A percentile compares a stretch with the other conserved stretches of the same genome.
These are phyloP conservation scores for Phyllostomus hastatus DNA, from an alignment of 2,113 vertebrate genomes.

Conservation along the genomic window DNA sequence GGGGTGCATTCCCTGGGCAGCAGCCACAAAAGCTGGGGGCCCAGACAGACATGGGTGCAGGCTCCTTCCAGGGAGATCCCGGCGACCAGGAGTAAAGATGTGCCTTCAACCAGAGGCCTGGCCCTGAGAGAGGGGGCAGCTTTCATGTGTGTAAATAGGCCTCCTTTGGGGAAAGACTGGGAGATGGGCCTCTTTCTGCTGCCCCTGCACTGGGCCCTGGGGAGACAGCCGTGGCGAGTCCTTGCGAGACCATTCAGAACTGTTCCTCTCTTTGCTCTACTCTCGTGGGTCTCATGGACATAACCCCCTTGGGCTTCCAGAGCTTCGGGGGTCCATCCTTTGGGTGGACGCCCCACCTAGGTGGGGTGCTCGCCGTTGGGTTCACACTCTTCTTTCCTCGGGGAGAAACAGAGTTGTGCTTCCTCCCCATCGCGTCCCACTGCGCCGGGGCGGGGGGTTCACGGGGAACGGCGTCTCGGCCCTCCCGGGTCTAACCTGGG, in stretches of 20 bases:
- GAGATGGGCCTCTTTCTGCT: background rate
- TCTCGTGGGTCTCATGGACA: background rate
- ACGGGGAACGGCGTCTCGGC: background rate
- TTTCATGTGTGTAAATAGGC: background rate
- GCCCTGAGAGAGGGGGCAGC: background rate
- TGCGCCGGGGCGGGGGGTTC: background rate
- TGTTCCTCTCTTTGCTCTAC: background rate
- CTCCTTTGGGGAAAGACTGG: too few species aligned
- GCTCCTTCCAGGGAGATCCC: background rate
- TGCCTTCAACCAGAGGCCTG: background rate
- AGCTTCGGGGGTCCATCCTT: background rate
- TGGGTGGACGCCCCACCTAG: too few species aligned
- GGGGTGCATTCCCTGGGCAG: background rate
- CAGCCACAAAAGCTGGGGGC: background rate
- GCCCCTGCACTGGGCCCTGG: background rate
- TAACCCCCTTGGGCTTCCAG: background rate
- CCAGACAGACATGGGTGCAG: background rate
- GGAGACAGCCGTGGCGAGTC: background rate
- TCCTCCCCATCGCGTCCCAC: background rate
- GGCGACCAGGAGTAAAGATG: background rate
- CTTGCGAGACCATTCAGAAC: background rate
- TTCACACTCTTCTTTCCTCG: background rate
- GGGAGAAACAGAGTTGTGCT: background rate
- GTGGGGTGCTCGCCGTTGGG: background rate
- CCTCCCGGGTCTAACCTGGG: background rate